A percentile compares a stretch with the other conserved stretches of the same genome.
Conservation (phyloP, 2,797 vertebrate genomes). For the Champsocephalus gunnari region DNA sequence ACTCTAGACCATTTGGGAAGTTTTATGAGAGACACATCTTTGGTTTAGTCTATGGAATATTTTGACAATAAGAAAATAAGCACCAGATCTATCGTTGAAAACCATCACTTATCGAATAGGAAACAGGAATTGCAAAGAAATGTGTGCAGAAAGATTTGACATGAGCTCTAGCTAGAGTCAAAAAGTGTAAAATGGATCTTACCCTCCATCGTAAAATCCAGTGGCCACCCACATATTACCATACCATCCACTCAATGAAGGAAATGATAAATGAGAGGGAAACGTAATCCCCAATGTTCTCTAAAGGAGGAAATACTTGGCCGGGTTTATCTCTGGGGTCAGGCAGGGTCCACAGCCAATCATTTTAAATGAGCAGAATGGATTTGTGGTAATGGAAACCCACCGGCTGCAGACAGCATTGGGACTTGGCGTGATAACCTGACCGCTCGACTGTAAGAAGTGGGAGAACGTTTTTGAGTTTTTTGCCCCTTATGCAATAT, state of each 20-base stretch:
- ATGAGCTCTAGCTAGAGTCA: too few relatives aligned
- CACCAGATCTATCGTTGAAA: not conserved
- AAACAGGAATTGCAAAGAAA: not conserved
- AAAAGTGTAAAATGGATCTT: too few relatives aligned
- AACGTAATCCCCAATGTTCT: slow-evolving; percentile 58
- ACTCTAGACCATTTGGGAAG: not conserved
- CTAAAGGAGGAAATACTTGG: slow-evolving; percentile 44
- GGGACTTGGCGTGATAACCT: slow-evolving; percentile 71
- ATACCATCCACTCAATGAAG: slow-evolving; percentile 17
- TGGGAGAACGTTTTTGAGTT: slow-evolving; percentile 61
- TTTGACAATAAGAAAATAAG: not conserved
- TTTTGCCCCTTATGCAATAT: slow-evolving; percentile 27
- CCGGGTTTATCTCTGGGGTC: slow-evolving; percentile 62
- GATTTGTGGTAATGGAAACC: slow-evolving; percentile 83
- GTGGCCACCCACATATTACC: slow-evolving; percentile 23
- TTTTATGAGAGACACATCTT: not conserved
- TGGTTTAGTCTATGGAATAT: not conserved
- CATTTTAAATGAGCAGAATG: slow-evolving; percentile 84
- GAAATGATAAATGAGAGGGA: slow-evolving; percentile 36
- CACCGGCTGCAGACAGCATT: slow-evolving; percentile 75
- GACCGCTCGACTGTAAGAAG: slow-evolving; percentile 68
- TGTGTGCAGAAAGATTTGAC: too few relatives aligned
- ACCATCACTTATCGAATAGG: not conserved
- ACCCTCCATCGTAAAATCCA: not conserved
- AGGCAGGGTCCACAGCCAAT: slow-evolving; percentile 75